Conservation (phyloP, 2,113 vertebrate species). For the Pygoscelis adeliae region DNA sequence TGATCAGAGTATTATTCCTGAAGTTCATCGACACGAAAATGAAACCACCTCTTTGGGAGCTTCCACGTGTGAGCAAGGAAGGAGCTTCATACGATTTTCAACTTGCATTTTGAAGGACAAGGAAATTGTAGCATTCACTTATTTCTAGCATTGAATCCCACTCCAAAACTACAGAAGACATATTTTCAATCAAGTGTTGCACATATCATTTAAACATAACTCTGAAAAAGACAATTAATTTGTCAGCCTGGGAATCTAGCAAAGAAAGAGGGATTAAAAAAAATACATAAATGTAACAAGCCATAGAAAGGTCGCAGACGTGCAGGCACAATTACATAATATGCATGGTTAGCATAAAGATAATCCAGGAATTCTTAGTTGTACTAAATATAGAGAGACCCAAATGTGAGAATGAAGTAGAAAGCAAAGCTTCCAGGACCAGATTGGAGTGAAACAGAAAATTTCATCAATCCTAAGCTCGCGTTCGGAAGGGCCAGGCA, state of each 20-base stretch:
- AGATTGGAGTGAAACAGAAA: neutral
- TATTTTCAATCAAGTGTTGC: neutral
- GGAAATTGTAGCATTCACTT: neutral
- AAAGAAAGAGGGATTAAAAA: neutral
- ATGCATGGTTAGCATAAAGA: neutral
- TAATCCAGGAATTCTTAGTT: neutral
- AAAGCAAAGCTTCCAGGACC: neutral
- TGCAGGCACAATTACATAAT: neutral
- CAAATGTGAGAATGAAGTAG: neutral
- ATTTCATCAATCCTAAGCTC: neutral
- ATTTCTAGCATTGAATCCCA: neutral
- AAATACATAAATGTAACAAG: neutral
- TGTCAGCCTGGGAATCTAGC: neutral
- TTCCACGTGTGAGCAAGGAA: neutral
- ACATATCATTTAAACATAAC: neutral
- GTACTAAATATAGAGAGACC: neutral
- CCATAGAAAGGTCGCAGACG: neutral
- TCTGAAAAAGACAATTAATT: neutral
- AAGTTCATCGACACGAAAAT: neutral
- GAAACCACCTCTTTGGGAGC: neutral
- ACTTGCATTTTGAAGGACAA: neutral
- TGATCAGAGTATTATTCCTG: neutral
- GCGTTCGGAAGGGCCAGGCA: accelerated
- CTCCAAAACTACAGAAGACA: neutral
- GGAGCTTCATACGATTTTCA: neutral